phyloP scores from a whole-genome alignment of 2,113 vertebrate genomes.

The Zosterops lateralis region DNA sequence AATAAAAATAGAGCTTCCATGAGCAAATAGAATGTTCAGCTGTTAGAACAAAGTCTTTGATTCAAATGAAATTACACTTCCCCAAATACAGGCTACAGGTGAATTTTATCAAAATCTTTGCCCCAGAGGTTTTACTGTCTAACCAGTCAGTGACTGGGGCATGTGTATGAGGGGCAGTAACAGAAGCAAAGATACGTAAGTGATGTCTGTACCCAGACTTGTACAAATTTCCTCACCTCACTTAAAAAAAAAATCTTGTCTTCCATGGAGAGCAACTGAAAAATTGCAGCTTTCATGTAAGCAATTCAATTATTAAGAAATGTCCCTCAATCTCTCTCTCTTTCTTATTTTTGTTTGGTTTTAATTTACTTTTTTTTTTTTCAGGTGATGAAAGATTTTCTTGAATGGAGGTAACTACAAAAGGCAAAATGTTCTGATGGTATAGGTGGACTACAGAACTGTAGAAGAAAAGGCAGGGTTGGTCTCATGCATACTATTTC shows the following conservation, averaged over 20 bases:
- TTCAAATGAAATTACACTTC: background rate
- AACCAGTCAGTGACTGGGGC: background rate
- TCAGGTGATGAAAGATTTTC: background rate
- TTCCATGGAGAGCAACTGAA: background rate
- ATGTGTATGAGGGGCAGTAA: accelerated
- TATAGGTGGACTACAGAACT: background rate
- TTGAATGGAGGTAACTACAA: background rate
- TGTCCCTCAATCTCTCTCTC: background rate
- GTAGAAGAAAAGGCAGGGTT: background rate
- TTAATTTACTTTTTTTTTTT: background rate
- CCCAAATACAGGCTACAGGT: background rate
- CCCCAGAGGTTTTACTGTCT: background rate
- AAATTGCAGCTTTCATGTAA: background rate
- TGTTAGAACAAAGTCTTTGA: background rate
- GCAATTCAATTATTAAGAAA: background rate
- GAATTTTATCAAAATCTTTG: background rate
- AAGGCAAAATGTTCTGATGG: background rate
- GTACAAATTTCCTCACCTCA: background rate
- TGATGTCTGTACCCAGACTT: background rate
- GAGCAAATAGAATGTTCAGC: background rate
- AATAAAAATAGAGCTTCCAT: constrained; percentile 30
- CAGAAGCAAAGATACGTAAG: background rate
- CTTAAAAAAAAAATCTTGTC: background rate
- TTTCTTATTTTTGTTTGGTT: background rate
- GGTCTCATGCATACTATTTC: background rate